A percentile compares a stretch with the other conserved stretches of the same genome.
These are phyloP conservation scores for Rhadina sibilatrix DNA, from an alignment of 2,113 vertebrate genomes.

Conservation along the genomic window DNA sequence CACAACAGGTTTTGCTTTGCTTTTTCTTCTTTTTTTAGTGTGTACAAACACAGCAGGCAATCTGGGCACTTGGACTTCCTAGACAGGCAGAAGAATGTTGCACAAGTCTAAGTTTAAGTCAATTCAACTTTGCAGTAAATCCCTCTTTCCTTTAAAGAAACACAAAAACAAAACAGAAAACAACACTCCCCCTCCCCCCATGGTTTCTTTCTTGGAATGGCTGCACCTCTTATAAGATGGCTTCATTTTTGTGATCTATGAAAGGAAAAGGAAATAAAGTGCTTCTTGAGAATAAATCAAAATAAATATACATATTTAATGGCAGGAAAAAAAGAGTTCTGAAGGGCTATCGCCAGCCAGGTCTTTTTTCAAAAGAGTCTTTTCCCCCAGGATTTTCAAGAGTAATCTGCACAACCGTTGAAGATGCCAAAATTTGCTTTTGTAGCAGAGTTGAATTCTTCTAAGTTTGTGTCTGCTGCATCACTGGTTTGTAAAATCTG, in stretches of 20 bases:
- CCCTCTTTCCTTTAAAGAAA: slow-evolving; percentile 37
- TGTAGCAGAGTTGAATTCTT: slow-evolving; percentile 52
- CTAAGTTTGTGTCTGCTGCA: slow-evolving; percentile 4
- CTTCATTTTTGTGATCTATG: slow-evolving; percentile 64
- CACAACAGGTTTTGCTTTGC: not conserved
- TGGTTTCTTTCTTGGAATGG: slow-evolving; percentile 56
- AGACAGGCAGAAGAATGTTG: slow-evolving; percentile 43
- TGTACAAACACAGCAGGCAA: slow-evolving; percentile 42
- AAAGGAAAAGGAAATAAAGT: slow-evolving; percentile 76
- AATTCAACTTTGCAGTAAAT: slow-evolving; percentile 39
- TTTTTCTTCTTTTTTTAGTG: not conserved
- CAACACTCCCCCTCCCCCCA: not conserved
- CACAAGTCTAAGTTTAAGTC: slow-evolving; percentile 26
- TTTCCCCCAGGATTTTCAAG: slow-evolving; percentile 41
- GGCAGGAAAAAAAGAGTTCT: slow-evolving; percentile 68
- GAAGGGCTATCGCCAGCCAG: slow-evolving; percentile 50
- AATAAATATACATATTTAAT: slow-evolving; percentile 80
- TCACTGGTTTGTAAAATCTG: slow-evolving; percentile 54
- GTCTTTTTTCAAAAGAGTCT: slow-evolving; percentile 23
- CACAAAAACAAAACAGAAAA: slow-evolving; percentile 41
- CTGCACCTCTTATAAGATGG: slow-evolving; percentile 45
- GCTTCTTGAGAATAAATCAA: slow-evolving; percentile 78
- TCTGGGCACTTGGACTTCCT: slow-evolving; percentile 21
- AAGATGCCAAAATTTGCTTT: slow-evolving; percentile 37
- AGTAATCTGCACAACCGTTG: slow-evolving; percentile 36